phyloP scores from a whole-genome alignment of 2,888 invertebrate genomes.

The Aspidiotus destructor region DNA sequence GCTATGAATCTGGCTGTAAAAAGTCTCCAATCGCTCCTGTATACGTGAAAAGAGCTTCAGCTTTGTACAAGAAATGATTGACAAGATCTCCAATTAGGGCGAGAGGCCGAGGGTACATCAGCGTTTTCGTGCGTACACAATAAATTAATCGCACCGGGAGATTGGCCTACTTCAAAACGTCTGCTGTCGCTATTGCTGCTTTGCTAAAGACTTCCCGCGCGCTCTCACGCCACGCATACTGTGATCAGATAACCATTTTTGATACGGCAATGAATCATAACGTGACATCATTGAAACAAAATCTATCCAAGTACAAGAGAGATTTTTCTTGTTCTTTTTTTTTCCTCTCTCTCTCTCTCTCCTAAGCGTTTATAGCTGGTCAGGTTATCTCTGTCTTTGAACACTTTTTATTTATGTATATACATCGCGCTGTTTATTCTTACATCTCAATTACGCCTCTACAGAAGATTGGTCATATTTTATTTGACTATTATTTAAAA shows the following conservation, averaged over 20 bases:
- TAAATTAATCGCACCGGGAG: constrained; percentile 27
- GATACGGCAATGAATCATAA: constrained; percentile 23
- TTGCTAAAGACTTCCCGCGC: background rate
- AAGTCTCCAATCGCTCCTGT: too few relatives aligned
- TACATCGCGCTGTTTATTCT: background rate
- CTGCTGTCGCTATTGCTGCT: too few relatives aligned
- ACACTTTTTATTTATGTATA: too few relatives aligned
- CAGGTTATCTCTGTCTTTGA: too few relatives aligned
- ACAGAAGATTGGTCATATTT: constrained; percentile 23
- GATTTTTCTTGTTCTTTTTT: constrained; percentile 20
- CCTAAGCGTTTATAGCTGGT: too few relatives aligned
- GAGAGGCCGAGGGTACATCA: too few relatives aligned
- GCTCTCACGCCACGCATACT: background rate
- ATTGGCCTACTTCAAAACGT: constrained; percentile 12
- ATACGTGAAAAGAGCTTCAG: too few relatives aligned
- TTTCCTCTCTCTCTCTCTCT: too few relatives aligned
- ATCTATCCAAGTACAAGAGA: background rate
- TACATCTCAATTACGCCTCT: constrained; percentile 24
- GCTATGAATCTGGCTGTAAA: too few relatives aligned
- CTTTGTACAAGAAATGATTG: too few relatives aligned
- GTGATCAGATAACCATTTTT: constrained; percentile 24
- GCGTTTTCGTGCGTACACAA: constrained; percentile 1
- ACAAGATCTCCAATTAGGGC: too few relatives aligned
- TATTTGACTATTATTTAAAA: background rate
- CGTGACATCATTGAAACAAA: too few relatives aligned